phyloP scores from a whole-genome alignment of 92 coral and sea anemone species.

The Diadumene lineata region DNA sequence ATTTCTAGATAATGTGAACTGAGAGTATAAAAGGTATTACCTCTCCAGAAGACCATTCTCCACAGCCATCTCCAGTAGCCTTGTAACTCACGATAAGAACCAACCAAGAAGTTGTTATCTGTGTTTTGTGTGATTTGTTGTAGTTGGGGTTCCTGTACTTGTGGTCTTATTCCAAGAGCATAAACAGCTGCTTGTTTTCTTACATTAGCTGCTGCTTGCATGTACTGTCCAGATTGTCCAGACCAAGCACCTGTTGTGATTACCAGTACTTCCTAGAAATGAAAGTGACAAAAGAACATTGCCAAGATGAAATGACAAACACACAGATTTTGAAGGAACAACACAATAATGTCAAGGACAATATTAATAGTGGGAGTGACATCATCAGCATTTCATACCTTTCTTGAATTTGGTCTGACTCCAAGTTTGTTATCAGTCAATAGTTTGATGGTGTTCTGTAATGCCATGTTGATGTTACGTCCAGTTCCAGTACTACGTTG shows the following conservation, averaged over 20 bases:
- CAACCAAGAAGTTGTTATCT: not conserved
- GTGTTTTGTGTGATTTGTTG: not conserved
- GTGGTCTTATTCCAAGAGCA: conserved; percentile 13
- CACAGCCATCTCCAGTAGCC: not conserved
- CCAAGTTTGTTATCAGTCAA: conserved; percentile 1
- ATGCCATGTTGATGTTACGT: conserved; percentile 12
- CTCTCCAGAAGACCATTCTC: not conserved
- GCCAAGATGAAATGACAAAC: no score
- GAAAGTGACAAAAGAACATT: not conserved
- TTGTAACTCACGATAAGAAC: not conserved
- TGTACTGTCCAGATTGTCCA: conserved; percentile 28
- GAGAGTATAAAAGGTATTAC: not conserved
- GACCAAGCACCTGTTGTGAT: conserved; percentile 74
- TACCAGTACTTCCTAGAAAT: conserved; percentile 59
- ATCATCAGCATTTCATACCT: no score
- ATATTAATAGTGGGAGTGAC: no score
- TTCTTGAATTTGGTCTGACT: conserved; percentile 13
- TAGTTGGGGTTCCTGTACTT: conserved; percentile 5
- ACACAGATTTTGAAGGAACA: not conserved
- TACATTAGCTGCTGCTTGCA: conserved; percentile 22
- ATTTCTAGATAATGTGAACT: not conserved
- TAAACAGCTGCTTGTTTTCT: conserved; percentile 10
- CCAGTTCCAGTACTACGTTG: conserved; percentile 7
- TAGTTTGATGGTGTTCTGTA: not conserved
- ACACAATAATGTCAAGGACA: not conserved